Evolutionary conservation across 2,797 vertebrate species (phyloP).

Genomic region (Anguilla megastoma): DNA sequence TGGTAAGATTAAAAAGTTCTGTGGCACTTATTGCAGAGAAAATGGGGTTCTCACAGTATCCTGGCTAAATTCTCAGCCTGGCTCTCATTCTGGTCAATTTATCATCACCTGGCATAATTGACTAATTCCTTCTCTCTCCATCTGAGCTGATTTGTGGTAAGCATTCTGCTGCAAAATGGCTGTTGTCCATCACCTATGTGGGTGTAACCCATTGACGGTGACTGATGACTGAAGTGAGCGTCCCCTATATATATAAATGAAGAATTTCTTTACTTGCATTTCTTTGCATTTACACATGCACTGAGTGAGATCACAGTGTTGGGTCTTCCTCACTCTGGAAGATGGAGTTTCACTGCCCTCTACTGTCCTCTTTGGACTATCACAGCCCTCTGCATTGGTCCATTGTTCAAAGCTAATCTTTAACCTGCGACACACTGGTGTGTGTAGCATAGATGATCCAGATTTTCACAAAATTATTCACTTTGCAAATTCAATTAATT

Average conservation of each 20-base stretch:
- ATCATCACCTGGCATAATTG: too few species aligned
- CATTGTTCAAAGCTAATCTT: not conserved
- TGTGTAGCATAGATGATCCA: not conserved
- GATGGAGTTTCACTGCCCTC: constrained; percentile 43
- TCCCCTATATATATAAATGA: not conserved
- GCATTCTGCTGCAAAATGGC: too few species aligned
- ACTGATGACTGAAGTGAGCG: too few species aligned
- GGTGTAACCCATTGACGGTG: too few species aligned
- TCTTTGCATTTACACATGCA: not conserved
- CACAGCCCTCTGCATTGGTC: not conserved
- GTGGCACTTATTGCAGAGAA: too few species aligned
- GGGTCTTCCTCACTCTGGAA: not conserved
- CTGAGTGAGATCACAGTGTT: not conserved
- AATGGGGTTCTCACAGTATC: too few species aligned
- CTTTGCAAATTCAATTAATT: not conserved
- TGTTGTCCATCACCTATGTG: too few species aligned
- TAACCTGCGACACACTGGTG: not conserved
- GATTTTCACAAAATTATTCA: not conserved
- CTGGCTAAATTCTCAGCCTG: too few species aligned
- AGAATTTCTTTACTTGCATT: not conserved
- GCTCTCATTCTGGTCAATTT: too few species aligned
- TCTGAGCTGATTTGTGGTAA: too few species aligned
- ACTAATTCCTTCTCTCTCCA: too few species aligned
- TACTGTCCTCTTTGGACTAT: constrained; percentile 39
- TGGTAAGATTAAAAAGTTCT: too few species aligned